A percentile compares a stretch with the other conserved stretches of the same genome.
Evolutionary conservation across 2,113 vertebrate species (phyloP).

Genomic region (Antechinus flavipes): DNA sequence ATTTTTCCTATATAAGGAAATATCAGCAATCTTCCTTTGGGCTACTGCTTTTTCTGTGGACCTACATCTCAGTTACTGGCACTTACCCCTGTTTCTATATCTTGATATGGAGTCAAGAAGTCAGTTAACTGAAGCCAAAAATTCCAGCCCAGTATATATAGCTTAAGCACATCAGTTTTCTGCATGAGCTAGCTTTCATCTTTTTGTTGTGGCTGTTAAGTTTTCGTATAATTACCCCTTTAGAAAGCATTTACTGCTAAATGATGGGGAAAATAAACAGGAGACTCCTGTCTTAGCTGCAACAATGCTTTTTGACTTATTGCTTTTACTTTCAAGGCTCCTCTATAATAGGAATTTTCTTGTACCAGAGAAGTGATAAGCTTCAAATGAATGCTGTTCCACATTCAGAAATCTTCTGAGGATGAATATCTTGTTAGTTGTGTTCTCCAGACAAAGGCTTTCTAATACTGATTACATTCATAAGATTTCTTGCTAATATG

Average conservation of each 20-base stretch:
- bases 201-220: background rate
- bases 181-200: background rate
- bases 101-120: background rate
- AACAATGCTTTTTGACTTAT: background rate
- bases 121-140: background rate
- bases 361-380: background rate
- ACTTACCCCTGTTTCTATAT: background rate
- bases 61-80: background rate
- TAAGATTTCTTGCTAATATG: background rate
- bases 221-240: background rate
- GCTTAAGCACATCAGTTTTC: background rate
- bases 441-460: background rate
- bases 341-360: background rate
- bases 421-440: background rate
- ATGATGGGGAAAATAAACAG: background rate
- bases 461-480: background rate
- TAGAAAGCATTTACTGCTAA: background rate
- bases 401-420: background rate
- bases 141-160: background rate
- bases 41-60: background rate
- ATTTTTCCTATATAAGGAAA: background rate
- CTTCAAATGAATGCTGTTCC: background rate
- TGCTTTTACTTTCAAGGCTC: background rate
- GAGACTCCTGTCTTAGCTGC: background rate
- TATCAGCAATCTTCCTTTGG: background rate